Evolutionary conservation across 2,888 invertebrate species (phyloP).

Genomic region (Hipparchia semele): DNA sequence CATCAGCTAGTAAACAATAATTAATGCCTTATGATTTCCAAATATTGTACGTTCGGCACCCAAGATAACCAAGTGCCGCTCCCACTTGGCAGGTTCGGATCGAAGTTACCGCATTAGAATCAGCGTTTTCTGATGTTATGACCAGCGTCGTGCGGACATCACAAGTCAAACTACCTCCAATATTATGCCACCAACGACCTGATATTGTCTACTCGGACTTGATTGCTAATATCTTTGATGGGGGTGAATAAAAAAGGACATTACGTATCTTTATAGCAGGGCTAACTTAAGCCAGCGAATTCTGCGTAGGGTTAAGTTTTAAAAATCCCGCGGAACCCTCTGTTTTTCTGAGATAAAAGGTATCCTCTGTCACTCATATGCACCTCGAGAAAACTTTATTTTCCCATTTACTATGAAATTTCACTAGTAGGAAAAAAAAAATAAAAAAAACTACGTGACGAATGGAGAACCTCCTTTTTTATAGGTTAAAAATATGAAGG

Average conservation of each 20-base stretch:
- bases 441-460: too few species aligned
- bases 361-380: too few species aligned
- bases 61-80: not conserved
- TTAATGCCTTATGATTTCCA: not conserved
- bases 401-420: too few species aligned
- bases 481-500: too few species aligned
- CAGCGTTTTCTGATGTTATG: constrained; percentile 56
- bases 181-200: constrained; percentile 8
- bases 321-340: too few species aligned
- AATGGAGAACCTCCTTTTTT: too few species aligned
- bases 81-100: constrained; percentile 54
- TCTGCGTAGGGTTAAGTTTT: too few species aligned
- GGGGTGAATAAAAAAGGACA: not conserved
- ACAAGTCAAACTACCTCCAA: constrained; percentile 14
- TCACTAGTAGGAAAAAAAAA: too few species aligned
- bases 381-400: too few species aligned
- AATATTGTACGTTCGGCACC: not conserved
- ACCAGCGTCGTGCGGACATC: constrained; percentile 25
- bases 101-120: constrained; percentile 52
- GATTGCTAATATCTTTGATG: constrained; percentile 10
- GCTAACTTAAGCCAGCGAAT: too few species aligned
- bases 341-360: too few species aligned
- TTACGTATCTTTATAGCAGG: not conserved
- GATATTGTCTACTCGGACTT: constrained; percentile 6
- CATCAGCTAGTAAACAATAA: too few species aligned